These are phyloP conservation scores for Prionailurus bengalensis DNA, from an alignment of 2,113 vertebrate species.

Conservation along the genomic window DNA sequence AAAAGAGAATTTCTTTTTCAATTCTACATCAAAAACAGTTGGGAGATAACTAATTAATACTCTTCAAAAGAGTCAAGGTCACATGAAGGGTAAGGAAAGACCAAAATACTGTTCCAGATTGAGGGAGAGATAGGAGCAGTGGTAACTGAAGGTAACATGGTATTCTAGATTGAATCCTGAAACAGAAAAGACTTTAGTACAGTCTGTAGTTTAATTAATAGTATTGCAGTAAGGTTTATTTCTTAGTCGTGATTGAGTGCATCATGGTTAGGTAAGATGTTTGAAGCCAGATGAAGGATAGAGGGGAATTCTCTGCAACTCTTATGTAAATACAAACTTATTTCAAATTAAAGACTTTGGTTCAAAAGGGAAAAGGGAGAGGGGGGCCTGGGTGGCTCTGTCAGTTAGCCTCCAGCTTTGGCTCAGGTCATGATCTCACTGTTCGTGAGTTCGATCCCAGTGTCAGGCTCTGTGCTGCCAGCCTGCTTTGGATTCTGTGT, in stretches of 20 bases:
- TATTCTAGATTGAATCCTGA: neutral
- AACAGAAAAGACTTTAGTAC: neutral
- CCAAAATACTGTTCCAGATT: neutral
- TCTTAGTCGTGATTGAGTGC: neutral
- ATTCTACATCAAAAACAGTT: neutral
- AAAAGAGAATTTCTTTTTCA: neutral
- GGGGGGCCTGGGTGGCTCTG: no score
- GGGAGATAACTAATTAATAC: neutral
- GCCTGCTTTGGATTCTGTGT: no score
- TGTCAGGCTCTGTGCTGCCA: no score
- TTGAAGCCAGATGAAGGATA: neutral
- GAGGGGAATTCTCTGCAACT: neutral
- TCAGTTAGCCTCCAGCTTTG: no score
- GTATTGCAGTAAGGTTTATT: neutral
- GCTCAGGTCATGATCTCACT: no score
- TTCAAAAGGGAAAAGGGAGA: neutral
- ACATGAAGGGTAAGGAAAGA: neutral
- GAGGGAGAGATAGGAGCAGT: neutral
- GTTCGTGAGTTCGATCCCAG: no score
- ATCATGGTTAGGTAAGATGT: neutral
- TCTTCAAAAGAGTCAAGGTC: neutral
- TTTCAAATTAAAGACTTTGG: neutral
- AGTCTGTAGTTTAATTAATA: neutral
- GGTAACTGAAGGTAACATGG: neutral
- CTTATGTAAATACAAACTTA: neutral